A percentile compares a stretch with the other conserved stretches of the same genome.
These are phyloP conservation scores for Sebastolobus alascanus DNA, from an alignment of 2,797 vertebrate species.

Conservation along the genomic window DNA sequence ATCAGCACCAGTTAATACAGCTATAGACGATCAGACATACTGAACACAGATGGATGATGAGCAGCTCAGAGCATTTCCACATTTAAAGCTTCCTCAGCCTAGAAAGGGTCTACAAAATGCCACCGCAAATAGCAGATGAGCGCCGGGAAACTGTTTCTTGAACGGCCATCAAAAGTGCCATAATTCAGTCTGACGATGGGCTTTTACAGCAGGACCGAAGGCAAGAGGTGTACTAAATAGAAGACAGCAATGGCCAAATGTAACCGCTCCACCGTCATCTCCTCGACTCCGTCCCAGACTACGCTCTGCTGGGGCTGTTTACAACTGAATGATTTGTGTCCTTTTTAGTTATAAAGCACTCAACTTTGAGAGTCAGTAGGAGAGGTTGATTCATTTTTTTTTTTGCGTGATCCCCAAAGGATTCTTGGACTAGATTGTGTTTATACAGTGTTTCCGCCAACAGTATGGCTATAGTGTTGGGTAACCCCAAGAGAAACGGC, in stretches of 20 bases:
- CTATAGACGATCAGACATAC: slow-evolving; percentile 47
- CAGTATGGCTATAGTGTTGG: slow-evolving; percentile 8
- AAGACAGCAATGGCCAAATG: slow-evolving; percentile 31
- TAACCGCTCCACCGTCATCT: not conserved
- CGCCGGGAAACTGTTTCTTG: slow-evolving; percentile 49
- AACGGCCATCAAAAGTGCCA: slow-evolving; percentile 50
- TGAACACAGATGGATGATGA: slow-evolving; percentile 53
- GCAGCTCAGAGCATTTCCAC: slow-evolving; percentile 41
- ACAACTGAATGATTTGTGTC: slow-evolving; percentile 1
- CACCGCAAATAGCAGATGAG: slow-evolving; percentile 47
- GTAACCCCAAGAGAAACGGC: slow-evolving; percentile 30
- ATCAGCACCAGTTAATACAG: slow-evolving; percentile 66
- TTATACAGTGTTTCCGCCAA: slow-evolving; percentile 21
- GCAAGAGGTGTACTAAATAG: slow-evolving; percentile 39
- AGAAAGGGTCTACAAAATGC: slow-evolving; percentile 57
- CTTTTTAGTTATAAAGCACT: slow-evolving; percentile 28
- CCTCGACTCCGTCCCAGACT: not conserved
- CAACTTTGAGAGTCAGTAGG: not conserved
- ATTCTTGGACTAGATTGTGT: slow-evolving; percentile 15
- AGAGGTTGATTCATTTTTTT: slow-evolving; percentile 1
- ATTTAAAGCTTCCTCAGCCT: slow-evolving; percentile 37
- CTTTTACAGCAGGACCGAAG: slow-evolving; percentile 63
- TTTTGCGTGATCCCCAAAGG: slow-evolving; percentile 7
- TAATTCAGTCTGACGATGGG: slow-evolving; percentile 40
- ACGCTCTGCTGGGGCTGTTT: not conserved